phyloP scores from a whole-genome alignment of 2,888 invertebrate genomes.

The Trichogramma evanescens region DNA sequence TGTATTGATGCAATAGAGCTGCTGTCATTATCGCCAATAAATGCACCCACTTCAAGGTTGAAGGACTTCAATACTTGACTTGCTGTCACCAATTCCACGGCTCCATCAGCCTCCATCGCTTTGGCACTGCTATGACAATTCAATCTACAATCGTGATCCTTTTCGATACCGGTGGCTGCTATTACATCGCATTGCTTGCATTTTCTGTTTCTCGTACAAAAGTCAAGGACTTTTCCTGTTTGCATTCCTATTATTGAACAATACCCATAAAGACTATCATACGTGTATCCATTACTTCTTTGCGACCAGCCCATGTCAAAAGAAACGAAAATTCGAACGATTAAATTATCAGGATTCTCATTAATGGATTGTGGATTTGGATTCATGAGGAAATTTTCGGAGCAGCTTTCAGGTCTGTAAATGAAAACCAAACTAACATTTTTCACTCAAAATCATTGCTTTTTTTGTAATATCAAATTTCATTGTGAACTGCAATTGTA shows the following conservation, averaged over 20 bases:
- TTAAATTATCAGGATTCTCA: neutral
- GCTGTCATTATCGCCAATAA: slow-evolving; percentile 17
- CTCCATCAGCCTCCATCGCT: slow-evolving; percentile 14
- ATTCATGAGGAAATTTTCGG: neutral
- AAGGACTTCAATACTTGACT: slow-evolving; percentile 2
- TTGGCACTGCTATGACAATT: slow-evolving; percentile 15
- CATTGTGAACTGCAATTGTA: no score
- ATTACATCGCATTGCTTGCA: slow-evolving; percentile 8
- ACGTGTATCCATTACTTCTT: neutral
- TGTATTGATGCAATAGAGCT: slow-evolving; percentile 5
- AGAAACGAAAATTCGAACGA: slow-evolving; percentile 6
- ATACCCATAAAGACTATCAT: neutral
- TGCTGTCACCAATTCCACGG: slow-evolving; percentile 3
- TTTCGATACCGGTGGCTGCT: neutral
- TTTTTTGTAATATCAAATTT: no score
- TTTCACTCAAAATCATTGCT: no score
- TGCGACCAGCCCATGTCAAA: slow-evolving; percentile 18
- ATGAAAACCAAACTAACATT: neutral
- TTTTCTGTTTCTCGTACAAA: slow-evolving; percentile 12
- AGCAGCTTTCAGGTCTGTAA: slow-evolving; percentile 7
- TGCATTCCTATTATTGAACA: slow-evolving; percentile 4
- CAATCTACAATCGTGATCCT: slow-evolving; percentile 11
- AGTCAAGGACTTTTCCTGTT: slow-evolving; percentile 10
- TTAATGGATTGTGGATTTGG: neutral
- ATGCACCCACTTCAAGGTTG: slow-evolving; percentile 15